A percentile compares a stretch with the other conserved stretches of the same genome.
Conservation (phyloP, 2,888 invertebrate genomes). For the Ptilodon capucinus region DNA sequence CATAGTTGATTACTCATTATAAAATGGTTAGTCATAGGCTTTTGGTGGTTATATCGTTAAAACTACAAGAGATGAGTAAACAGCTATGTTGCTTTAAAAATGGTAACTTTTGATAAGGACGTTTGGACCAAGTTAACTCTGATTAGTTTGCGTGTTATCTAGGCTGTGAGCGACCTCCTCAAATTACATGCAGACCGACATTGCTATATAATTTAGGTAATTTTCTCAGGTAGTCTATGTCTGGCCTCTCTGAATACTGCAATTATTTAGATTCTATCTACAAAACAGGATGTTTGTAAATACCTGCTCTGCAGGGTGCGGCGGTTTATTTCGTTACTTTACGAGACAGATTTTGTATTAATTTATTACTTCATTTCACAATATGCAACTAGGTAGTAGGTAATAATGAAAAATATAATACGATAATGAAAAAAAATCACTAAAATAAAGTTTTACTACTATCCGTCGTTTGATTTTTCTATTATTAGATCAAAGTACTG, state of each 20-base stretch:
- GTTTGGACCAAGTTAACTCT: too few species aligned
- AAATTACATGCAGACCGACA: background rate
- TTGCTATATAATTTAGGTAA: constrained; percentile 4
- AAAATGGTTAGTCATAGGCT: constrained; percentile 43
- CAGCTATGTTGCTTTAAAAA: background rate
- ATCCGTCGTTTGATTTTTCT: too few species aligned
- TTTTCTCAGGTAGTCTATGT: constrained; percentile 7
- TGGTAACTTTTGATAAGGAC: background rate
- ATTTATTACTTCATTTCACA: background rate
- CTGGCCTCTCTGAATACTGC: constrained; percentile 30
- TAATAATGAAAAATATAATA: too few species aligned
- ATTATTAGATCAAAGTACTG: background rate
- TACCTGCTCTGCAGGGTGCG: constrained; percentile 33
- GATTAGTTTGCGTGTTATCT: too few species aligned
- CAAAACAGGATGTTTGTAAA: constrained; percentile 63
- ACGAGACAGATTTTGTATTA: too few species aligned
- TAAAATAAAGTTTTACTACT: too few species aligned
- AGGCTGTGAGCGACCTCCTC: too few species aligned
- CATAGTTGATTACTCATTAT: constrained; percentile 41
- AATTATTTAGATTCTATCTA: constrained; percentile 66
- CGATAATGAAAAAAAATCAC: too few species aligned
- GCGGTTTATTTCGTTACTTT: too few species aligned
- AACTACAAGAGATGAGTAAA: constrained; percentile 26
- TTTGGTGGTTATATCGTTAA: constrained; percentile 47
- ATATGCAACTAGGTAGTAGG: constrained; percentile 4